Evolutionary conservation across 2,113 vertebrate genomes (phyloP).

Genomic region (Oreochromis niloticus): DNA sequence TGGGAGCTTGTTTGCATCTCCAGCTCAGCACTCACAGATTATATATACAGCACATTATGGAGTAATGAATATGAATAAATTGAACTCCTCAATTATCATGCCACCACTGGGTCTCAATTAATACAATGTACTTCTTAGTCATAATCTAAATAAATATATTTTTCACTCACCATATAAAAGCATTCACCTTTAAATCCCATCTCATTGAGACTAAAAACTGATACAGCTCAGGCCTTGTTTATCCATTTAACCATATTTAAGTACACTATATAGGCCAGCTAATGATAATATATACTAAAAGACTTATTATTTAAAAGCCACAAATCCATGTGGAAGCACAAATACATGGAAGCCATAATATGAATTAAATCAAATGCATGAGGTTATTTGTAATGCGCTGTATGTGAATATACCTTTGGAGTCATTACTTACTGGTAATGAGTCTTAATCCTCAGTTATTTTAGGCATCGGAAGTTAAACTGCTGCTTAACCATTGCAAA

Average conservation of each 20-base stretch:
- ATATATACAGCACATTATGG: conserved; percentile 70
- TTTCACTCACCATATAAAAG: conserved; percentile 7
- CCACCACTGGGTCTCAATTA: conserved; percentile 51
- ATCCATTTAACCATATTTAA: not conserved
- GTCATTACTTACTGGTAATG: not conserved
- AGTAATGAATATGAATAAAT: conserved; percentile 67
- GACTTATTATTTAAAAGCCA: not conserved
- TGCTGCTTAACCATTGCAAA: not conserved
- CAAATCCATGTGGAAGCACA: not conserved
- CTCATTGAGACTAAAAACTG: not conserved
- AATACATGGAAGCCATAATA: not conserved
- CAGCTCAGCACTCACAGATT: conserved; percentile 56
- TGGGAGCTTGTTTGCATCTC: conserved; percentile 68
- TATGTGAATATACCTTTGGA: conserved; percentile 3
- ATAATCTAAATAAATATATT: conserved; percentile 37
- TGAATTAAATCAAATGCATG: not conserved
- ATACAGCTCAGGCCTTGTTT: not conserved
- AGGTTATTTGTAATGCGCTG: not conserved
- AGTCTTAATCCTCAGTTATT: conserved; percentile 14
- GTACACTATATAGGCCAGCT: not conserved
- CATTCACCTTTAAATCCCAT: conserved; percentile 32
- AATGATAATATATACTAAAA: not conserved
- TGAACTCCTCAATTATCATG: conserved; percentile 53
- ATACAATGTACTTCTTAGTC: conserved; percentile 22
- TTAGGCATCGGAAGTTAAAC: not conserved